phyloP scores from a whole-genome alignment of 1,140 invertebrate genomes.

The Leucophenga varia region DNA sequence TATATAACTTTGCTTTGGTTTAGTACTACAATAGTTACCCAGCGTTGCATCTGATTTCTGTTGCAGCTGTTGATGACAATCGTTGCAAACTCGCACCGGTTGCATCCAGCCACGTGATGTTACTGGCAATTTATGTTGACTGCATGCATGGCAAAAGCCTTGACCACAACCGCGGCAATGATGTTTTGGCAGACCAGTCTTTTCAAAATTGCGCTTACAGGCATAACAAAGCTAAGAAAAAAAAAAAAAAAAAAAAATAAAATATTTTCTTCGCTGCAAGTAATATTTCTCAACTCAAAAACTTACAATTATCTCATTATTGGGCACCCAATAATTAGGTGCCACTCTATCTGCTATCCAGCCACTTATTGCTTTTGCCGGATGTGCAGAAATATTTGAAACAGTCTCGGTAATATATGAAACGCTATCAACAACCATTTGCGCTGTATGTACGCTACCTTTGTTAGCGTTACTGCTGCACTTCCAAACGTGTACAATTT shows the following conservation, averaged over 20 bases:
- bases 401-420: conserved; percentile 72
- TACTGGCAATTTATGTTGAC: conserved; percentile 63
- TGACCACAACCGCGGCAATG: conserved; percentile 79
- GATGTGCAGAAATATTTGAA: conserved; percentile 68
- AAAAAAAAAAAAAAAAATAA: conserved; percentile 11
- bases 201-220: conserved; percentile 63
- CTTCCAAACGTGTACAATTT: conserved; percentile 81
- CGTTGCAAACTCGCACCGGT: conserved; percentile 70
- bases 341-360: conserved; percentile 77
- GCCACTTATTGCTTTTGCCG: conserved; percentile 68
- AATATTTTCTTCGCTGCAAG: no score
- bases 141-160: conserved; percentile 71
- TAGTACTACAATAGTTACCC: conserved; percentile 27
- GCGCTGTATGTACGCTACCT: conserved; percentile 68
- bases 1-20: no score
- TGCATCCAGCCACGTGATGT: conserved; percentile 67
- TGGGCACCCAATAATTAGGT: conserved; percentile 80
- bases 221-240: conserved; percentile 63
- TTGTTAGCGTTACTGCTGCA: conserved; percentile 60
- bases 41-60: conserved; percentile 37
- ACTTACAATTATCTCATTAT: conserved; percentile 70
- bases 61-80: conserved; percentile 59
- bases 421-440: conserved; percentile 75
- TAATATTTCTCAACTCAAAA: no score
- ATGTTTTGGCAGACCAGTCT: conserved; percentile 65